phyloP scores from a whole-genome alignment of 2,888 invertebrate species.

The Scaptodrosophila latifasciaeformis region DNA sequence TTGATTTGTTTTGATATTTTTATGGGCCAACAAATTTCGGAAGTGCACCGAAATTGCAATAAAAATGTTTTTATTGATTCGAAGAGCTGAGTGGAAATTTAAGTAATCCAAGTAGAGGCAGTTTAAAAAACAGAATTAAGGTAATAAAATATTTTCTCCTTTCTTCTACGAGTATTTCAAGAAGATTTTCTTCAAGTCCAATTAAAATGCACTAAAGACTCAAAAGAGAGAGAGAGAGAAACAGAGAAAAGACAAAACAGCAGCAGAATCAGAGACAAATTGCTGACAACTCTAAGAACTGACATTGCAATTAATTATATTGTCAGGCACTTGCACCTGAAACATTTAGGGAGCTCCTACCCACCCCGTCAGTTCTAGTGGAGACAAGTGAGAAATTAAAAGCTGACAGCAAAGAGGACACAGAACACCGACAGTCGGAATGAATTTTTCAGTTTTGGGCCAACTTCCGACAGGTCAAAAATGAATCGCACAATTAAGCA shows the following conservation, averaged over 20 bases:
- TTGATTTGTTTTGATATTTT: conserved; percentile 36
- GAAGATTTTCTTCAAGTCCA: conserved; percentile 22
- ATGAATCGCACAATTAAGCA: conserved; percentile 68
- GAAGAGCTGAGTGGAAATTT: conserved; percentile 10
- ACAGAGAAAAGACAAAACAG: conserved; percentile 19
- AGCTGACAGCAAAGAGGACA: conserved; percentile 15
- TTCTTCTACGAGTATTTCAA: too few relatives aligned
- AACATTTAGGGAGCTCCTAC: background rate
- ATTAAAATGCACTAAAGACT: conserved; percentile 12
- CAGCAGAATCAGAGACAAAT: conserved; percentile 58
- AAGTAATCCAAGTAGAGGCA: background rate
- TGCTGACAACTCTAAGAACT: conserved; percentile 48
- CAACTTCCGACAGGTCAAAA: conserved; percentile 59
- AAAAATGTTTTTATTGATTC: conserved; percentile 43
- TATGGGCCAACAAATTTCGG: conserved; percentile 40
- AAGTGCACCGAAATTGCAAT: conserved; percentile 48
- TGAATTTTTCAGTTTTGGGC: conserved; percentile 10
- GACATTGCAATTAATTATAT: conserved; percentile 64
- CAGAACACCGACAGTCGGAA: background rate
- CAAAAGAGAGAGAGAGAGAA: background rate
- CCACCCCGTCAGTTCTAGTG: too few relatives aligned
- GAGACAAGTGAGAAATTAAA: conserved; percentile 64
- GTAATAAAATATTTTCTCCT: too few relatives aligned
- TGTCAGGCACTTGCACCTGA: conserved; percentile 20
- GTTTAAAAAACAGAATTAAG: too few relatives aligned